Conservation (phyloP, 2,888 invertebrate species). For the Selenia dentaria region DNA sequence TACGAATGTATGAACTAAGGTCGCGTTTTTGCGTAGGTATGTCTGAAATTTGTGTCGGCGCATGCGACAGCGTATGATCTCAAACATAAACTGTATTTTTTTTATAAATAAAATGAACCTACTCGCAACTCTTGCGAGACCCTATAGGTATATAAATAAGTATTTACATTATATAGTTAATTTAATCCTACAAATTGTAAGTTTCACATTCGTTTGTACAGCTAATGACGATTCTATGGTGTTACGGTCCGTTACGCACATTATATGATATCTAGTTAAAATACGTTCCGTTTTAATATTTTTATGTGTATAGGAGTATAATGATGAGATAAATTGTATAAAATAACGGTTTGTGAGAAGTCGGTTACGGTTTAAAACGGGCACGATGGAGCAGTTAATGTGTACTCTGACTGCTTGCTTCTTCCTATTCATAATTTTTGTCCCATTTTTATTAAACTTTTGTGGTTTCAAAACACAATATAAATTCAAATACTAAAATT, state of each 20-base stretch:
- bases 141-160: conserved; percentile 16
- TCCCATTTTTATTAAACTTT: no score
- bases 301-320: conserved; percentile 69
- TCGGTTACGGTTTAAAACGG: conserved; percentile 42
- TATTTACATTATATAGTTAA: conserved; percentile 28
- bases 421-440: background rate
- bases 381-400: conserved; percentile 28
- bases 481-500: no score
- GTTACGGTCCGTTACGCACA: conserved; percentile 71
- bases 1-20: conserved; percentile 33
- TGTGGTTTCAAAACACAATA: no score
- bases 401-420: conserved; percentile 10
- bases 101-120: conserved; percentile 18
- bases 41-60: conserved; percentile 17
- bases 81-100: conserved; percentile 15
- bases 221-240: conserved; percentile 61
- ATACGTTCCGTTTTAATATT: conserved; percentile 67
- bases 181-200: conserved; percentile 23
- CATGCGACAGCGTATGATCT: conserved; percentile 18
- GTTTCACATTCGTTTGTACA: conserved; percentile 57
- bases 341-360: conserved; percentile 53
- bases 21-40: conserved; percentile 32
- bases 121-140: conserved; percentile 19
- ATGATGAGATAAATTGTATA: conserved; percentile 51
- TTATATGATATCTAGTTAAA: conserved; percentile 52